phyloP scores from a whole-genome alignment of 2,113 vertebrate species.

The Phoxinus phoxinus region DNA sequence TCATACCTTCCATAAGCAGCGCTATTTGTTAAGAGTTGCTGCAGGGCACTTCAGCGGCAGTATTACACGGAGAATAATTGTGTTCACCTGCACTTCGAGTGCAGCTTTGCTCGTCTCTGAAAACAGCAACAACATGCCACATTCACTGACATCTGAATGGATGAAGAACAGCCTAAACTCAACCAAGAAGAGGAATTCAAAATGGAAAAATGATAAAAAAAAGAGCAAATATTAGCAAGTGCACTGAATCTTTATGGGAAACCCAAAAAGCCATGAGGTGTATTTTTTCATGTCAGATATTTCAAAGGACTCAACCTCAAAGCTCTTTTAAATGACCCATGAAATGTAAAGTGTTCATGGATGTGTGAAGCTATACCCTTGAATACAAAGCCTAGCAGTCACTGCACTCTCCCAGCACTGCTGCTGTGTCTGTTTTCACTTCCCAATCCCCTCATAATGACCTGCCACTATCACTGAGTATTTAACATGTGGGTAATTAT shows the following conservation, averaged over 20 bases:
- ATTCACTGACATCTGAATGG: background rate
- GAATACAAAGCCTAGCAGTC: background rate
- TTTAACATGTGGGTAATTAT: slow-evolving; percentile 9
- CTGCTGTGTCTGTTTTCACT: background rate
- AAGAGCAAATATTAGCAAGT: background rate
- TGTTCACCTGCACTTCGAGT: too few relatives aligned
- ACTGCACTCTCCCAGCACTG: background rate
- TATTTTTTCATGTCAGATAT: background rate
- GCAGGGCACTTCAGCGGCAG: too few relatives aligned
- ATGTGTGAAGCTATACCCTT: background rate
- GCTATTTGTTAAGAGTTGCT: too few relatives aligned
- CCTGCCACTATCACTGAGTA: background rate
- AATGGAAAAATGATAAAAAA: background rate
- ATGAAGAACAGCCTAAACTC: background rate
- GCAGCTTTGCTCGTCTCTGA: background rate
- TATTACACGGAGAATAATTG: too few relatives aligned
- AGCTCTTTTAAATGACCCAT: background rate
- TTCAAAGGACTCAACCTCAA: background rate
- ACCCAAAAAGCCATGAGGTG: background rate
- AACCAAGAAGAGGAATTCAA: background rate
- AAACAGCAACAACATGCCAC: background rate
- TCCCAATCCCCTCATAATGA: background rate
- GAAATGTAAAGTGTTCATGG: background rate
- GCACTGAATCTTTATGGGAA: background rate
- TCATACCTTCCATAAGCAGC: too few relatives aligned